Evolutionary conservation across 2,888 invertebrate genomes (phyloP).

Genomic region (Alviniconcha strummeri): DNA sequence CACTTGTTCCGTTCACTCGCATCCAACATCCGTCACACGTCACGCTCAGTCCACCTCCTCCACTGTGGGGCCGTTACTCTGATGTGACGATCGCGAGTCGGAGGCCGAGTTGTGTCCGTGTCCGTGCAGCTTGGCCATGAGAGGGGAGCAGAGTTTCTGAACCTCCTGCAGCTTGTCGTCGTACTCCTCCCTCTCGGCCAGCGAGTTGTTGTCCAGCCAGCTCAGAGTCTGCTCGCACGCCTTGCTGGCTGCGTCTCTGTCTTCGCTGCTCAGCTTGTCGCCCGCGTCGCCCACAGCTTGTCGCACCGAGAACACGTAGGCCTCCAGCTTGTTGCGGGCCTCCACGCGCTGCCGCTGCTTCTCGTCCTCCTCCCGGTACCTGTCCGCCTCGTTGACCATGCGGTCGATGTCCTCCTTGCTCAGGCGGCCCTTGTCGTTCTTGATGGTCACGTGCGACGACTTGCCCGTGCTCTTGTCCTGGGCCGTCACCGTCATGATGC

Average conservation of each 20-base stretch:
- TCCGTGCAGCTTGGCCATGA: conserved; percentile 79
- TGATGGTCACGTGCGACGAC: conserved; percentile 88
- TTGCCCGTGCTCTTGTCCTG: conserved; percentile 85
- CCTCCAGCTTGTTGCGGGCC: conserved; percentile 61
- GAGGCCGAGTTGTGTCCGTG: conserved; percentile 29
- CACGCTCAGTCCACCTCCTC: conserved; percentile 78
- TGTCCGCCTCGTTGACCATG: conserved; percentile 74
- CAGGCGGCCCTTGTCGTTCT: conserved; percentile 89
- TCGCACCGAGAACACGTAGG: conserved; percentile 73
- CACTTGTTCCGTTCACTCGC: too few species aligned
- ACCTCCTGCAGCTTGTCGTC: conserved; percentile 85
- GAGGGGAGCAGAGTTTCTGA: conserved; percentile 84
- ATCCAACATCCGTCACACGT: too few species aligned
- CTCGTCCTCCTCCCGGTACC: conserved; percentile 68
- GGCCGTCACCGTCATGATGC: conserved; percentile 79
- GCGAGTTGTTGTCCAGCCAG: conserved; percentile 87
- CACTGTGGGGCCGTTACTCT: conserved; percentile 75
- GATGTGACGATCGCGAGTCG: conserved; percentile 48
- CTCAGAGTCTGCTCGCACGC: conserved; percentile 79
- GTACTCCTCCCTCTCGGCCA: conserved; percentile 85
- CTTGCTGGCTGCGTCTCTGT: conserved; percentile 80
- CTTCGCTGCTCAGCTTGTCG: conserved; percentile 78
- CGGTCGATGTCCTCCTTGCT: conserved; percentile 89
- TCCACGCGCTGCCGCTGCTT: conserved; percentile 61
- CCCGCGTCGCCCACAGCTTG: conserved; percentile 77